Evolutionary conservation across 2,113 vertebrate genomes (phyloP), one percentile per base, ranked within the genome.

Genomic region (Sylvilagus bachmani): DNA sequence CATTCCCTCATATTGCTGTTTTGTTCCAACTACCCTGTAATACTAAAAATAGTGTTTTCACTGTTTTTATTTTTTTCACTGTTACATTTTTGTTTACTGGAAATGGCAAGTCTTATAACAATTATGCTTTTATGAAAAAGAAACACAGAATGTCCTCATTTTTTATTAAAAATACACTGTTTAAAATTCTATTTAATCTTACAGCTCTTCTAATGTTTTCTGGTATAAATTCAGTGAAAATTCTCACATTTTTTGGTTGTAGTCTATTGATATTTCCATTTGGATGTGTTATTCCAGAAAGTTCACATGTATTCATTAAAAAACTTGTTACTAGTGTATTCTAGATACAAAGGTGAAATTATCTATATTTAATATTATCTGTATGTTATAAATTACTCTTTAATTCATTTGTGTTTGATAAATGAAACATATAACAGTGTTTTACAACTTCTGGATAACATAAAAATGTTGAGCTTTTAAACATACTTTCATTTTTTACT

Each of bases 391-490:
- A 53, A 88, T 55, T 38, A 75, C 51, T 24, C 77, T 9, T 66
- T 17, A 71, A 33, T 6, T 53, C 10, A 17, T 93, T 88, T 61
- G 10, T 66, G 53, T 88, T 89, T 86, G 25, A 85, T 64, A 89
- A 86, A 83, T 14, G 25, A 85, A 82, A 61, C 69, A 5, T 70
- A 2, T 25, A 81, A 33, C 6, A 62, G 3, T 53, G 67, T 74
- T 91, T 67, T 51, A 70, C 71, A 51, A 91, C 91, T 61, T 53
- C 14, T 82, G 4, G 3, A 13, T 75, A 64, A 71, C 49, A 6
- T 91, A 85, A 86, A 93, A 88, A 61, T 17, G 36, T 25, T 81
- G 16, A 10, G 13, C 17, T 88, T 81, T 87, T 81, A 89, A 92
- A 33, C 13, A 44, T 58, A 25, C 38, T 53, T 86, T 61, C 4